Evolutionary conservation across 2,113 vertebrate species (phyloP), one percentile per base, ranked within the genome.

Genomic region (Paramisgurnus dabryanus): DNA sequence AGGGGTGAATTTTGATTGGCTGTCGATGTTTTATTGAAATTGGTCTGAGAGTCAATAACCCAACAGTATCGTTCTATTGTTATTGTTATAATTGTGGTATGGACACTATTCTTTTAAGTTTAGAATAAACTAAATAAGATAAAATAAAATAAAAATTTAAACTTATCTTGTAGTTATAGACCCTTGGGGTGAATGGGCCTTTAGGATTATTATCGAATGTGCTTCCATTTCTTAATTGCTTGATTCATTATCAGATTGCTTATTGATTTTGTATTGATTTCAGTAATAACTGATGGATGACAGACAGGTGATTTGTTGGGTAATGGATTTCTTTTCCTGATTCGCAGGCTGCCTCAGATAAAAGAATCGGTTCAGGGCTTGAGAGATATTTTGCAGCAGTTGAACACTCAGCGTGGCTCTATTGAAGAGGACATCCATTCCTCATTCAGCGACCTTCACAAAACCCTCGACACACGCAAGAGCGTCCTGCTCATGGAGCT

Each of bases 401-500:
- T 99, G 87, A 95, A 93, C 82, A 94, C 89, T 88, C 96, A 98
- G 88, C 96, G 96, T 88, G 90, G 94, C 84, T 96, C 94, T 90
- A 98, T 98, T 0, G 96, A 98, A 84, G 97, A 99, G 73, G 96
- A 98, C 89, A 96, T 99, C 90, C 95, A 97, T 83, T 94, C 94
- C 6, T 97, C 96, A 85, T 97, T 99, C 10, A 95, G 95, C 79
- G 98, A 99, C 80, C 94, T 99, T 64, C 97, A 99, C 91, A 97
- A 97, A 91, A 98, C 97, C 70, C 87, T 98, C 81, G 98, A 98
- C 15, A 96, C 98, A 72, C 92, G 97, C 73, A 98, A 98, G 90
- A 98, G 97, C 0, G 97, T 98, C 45, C 90, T 99, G 82, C 94
- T 99, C 7, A 98, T 98, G 98, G 98, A 99, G 86, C 92, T 99